phyloP scores from a whole-genome alignment of 2,888 invertebrate species.

The Cyclophora punctaria region DNA sequence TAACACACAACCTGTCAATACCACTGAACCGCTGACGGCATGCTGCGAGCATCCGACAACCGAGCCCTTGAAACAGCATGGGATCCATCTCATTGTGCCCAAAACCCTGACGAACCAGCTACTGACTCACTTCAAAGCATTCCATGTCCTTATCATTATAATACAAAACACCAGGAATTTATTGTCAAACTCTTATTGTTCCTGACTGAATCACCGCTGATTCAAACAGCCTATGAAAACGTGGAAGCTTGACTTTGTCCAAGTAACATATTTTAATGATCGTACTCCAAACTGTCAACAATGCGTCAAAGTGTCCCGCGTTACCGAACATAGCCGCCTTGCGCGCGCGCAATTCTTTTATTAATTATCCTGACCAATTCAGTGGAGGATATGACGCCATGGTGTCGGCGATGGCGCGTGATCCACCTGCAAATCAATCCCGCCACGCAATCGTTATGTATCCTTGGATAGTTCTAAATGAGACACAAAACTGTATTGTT shows the following conservation, averaged over 20 bases:
- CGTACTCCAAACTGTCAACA: conserved; percentile 36
- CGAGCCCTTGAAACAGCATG: conserved; percentile 13
- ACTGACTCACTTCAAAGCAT: neutral
- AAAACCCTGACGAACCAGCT: neutral
- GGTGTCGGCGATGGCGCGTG: conserved; percentile 57
- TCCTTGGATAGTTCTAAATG: conserved; percentile 55
- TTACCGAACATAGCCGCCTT: conserved; percentile 63
- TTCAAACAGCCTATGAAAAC: conserved; percentile 8
- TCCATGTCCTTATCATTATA: neutral
- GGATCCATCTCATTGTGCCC: conserved; percentile 10
- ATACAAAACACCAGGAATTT: conserved; percentile 8
- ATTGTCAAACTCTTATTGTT: conserved; percentile 12
- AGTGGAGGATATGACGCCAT: conserved; percentile 71
- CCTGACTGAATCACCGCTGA: conserved; percentile 18
- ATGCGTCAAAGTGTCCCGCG: conserved; percentile 46
- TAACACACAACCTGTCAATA: conserved; percentile 32
- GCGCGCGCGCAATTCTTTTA: conserved; percentile 66
- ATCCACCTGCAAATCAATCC: conserved; percentile 60
- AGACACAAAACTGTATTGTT: conserved; percentile 40
- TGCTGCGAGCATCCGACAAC: conserved; percentile 12
- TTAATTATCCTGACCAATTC: conserved; percentile 69
- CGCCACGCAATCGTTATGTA: conserved; percentile 56
- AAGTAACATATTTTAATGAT: conserved; percentile 10
- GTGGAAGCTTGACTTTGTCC: conserved; percentile 1
- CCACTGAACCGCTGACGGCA: conserved; percentile 15